phyloP scores from a whole-genome alignment of 2,113 vertebrate species.

The Rhinolophus ferrumequinum region DNA sequence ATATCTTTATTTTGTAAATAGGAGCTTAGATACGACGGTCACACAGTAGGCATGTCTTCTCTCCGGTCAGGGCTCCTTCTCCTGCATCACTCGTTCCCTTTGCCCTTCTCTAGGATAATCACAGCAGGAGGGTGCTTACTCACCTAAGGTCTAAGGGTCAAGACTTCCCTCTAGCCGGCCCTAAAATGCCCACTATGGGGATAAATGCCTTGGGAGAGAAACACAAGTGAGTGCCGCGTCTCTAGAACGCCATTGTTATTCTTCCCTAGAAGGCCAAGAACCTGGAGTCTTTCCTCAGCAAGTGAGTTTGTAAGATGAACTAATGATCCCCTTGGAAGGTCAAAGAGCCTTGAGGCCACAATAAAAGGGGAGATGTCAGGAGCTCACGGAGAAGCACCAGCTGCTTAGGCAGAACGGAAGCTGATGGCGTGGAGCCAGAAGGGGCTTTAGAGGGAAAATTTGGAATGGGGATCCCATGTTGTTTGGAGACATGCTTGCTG shows the following conservation, averaged over 20 bases:
- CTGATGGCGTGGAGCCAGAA: not conserved
- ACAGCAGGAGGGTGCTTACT: not conserved
- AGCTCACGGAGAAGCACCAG: not conserved
- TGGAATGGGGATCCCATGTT: not conserved
- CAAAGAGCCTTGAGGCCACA: not conserved
- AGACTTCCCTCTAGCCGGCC: not conserved
- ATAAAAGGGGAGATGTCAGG: not conserved
- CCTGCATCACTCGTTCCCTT: not conserved
- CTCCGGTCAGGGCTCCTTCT: not conserved
- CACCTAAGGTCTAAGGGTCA: not conserved
- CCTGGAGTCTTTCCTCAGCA: conserved; percentile 48
- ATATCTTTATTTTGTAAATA: not conserved
- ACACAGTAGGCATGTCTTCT: not conserved
- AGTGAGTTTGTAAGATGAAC: conserved; percentile 66
- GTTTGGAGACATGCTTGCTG: not conserved
- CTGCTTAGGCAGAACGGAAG: not conserved
- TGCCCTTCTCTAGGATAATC: not conserved
- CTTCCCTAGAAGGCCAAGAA: not conserved
- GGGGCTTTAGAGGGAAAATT: not conserved
- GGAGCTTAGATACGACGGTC: not conserved
- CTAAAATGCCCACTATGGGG: not conserved
- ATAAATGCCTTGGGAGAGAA: conserved; percentile 1
- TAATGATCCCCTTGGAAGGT: conserved; percentile 39
- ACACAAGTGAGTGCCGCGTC: not conserved
- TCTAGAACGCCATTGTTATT: not conserved